Conservation (phyloP, 2,888 invertebrate genomes). For the Stegophylla sp. region DNA sequence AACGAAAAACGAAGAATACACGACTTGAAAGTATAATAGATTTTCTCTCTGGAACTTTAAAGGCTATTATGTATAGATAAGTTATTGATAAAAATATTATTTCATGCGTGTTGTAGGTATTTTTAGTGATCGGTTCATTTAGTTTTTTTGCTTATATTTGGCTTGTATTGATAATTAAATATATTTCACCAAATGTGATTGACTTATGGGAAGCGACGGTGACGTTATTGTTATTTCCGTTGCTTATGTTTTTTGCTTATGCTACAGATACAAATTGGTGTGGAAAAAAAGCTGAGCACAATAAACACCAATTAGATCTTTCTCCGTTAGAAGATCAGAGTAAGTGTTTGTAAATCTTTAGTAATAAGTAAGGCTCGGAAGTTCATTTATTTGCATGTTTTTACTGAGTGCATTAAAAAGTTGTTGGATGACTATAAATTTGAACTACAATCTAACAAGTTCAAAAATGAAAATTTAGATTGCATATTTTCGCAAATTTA, state of each 20-base stretch:
- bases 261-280: slow-evolving; percentile 67
- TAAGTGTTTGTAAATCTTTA: slow-evolving; percentile 3
- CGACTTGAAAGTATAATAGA: slow-evolving; percentile 56
- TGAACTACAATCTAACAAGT: no score
- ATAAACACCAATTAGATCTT: slow-evolving; percentile 66
- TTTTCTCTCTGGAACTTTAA: neutral
- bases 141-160: slow-evolving; percentile 70
- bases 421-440: no score
- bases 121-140: slow-evolving; percentile 66
- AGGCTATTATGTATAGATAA: neutral
- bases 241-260: slow-evolving; percentile 69
- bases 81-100: neutral
- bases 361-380: no score
- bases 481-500: no score
- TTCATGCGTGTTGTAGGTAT: slow-evolving; percentile 64
- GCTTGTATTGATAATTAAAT: slow-evolving; percentile 67
- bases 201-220: slow-evolving; percentile 70
- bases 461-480: no score
- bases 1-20: slow-evolving; percentile 59
- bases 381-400: no score
- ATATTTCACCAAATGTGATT: slow-evolving; percentile 65
- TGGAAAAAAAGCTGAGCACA: slow-evolving; percentile 63
- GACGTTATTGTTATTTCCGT: slow-evolving; percentile 69
- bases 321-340: slow-evolving; percentile 63
- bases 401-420: no score